Percentiles rank a stretch among this genome's conserved stretches.
phyloP scores from a whole-genome alignment of 2,888 invertebrate genomes.

The Leptarthrus brevirostris region DNA sequence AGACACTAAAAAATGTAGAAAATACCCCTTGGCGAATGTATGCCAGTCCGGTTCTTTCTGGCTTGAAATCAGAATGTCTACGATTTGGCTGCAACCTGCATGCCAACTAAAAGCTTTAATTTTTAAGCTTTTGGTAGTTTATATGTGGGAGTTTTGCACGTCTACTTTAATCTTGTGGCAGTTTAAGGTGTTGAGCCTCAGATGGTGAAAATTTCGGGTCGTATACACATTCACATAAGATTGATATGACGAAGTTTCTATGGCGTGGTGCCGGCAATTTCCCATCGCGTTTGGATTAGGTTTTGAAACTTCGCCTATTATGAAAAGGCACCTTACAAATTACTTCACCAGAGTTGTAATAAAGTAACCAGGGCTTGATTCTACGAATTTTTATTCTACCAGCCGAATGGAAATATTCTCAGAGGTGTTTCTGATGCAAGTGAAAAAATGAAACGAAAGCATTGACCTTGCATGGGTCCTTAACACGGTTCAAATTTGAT shows the following conservation, averaged over 20 bases:
- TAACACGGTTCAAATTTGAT: slow-evolving; percentile 44
- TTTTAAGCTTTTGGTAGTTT: neutral
- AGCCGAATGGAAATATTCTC: neutral
- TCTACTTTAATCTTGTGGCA: neutral
- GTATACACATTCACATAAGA: neutral
- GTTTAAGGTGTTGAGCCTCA: slow-evolving; percentile 4
- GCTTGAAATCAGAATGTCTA: neutral
- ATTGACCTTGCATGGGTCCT: slow-evolving; percentile 52
- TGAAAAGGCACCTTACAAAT: too few species aligned
- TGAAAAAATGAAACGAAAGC: slow-evolving; percentile 21
- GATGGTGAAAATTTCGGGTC: slow-evolving; percentile 10
- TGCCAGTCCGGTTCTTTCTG: neutral
- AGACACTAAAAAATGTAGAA: neutral
- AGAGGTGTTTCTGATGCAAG: slow-evolving; percentile 5
- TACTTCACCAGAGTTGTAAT: too few species aligned
- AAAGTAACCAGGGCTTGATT: too few species aligned
- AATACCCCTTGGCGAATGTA: neutral
- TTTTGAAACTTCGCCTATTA: too few species aligned
- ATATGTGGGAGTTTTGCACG: neutral
- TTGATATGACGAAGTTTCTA: too few species aligned
- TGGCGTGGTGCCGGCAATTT: too few species aligned
- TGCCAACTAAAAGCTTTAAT: slow-evolving; percentile 2
- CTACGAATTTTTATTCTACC: neutral
- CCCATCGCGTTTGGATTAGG: too few species aligned
- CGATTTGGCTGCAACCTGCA: neutral